Evolutionary conservation across 2,888 invertebrate genomes (phyloP).

Genomic region (Tetanocera ferruginea): DNA sequence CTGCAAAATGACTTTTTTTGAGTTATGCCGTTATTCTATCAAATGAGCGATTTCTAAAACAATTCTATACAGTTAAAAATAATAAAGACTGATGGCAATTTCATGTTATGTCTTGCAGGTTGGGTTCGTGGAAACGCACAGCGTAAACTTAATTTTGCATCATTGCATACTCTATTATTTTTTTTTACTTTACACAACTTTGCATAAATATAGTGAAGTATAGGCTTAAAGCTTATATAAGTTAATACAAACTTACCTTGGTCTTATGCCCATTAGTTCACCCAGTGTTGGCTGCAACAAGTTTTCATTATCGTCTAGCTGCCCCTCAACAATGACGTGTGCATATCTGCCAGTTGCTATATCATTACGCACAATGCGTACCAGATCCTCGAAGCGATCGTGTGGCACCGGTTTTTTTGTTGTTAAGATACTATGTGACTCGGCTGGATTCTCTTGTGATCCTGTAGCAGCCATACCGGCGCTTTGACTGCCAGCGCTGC

Average conservation of each 20-base stretch:
- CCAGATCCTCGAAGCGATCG: slow-evolving; percentile 66
- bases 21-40: too few species aligned
- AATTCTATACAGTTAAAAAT: too few species aligned
- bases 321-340: slow-evolving; percentile 70
- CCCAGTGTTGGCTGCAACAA: slow-evolving; percentile 78
- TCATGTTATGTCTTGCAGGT: too few species aligned
- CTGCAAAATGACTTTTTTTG: too few species aligned
- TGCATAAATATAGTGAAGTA: too few species aligned
- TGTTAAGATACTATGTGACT: slow-evolving; percentile 52
- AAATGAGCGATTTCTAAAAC: too few species aligned
- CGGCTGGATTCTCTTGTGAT: slow-evolving; percentile 51
- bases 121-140: too few species aligned
- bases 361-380: slow-evolving; percentile 44
- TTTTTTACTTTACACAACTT: too few species aligned
- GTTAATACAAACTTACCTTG: slow-evolving; percentile 68
- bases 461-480: slow-evolving; percentile 53
- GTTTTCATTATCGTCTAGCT: slow-evolving; percentile 71
- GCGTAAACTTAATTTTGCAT: too few species aligned
- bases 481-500: slow-evolving; percentile 58
- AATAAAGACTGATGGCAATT: too few species aligned
- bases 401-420: slow-evolving; percentile 63
- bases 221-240: too few species aligned
- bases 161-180: too few species aligned
- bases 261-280: slow-evolving; percentile 74
- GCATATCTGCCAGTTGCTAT: slow-evolving; percentile 49